Percentiles rank a stretch among this genome's conserved stretches.
These are phyloP conservation scores for Pseudomyrmex gracilis DNA, from an alignment of 1,140 invertebrate species.

Conservation along the genomic window DNA sequence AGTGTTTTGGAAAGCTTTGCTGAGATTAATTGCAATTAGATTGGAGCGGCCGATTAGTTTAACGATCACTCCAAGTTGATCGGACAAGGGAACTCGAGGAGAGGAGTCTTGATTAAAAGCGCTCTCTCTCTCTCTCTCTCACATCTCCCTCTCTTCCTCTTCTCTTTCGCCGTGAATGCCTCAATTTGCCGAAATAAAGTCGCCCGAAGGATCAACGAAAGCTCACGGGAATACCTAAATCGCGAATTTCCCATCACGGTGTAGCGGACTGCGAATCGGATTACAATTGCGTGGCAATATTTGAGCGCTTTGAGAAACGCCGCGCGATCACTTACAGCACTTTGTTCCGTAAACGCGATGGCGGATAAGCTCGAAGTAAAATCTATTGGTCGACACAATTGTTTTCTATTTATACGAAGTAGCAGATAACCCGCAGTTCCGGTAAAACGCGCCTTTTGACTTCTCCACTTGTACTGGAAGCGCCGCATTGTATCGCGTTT, in stretches of 20 bases:
- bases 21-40: slow-evolving; percentile 61
- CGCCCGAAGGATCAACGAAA: slow-evolving; percentile 8
- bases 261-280: background rate
- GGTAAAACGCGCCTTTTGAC: slow-evolving; percentile 33
- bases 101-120: slow-evolving; percentile 3
- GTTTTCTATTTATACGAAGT: slow-evolving; percentile 22
- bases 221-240: slow-evolving; percentile 41
- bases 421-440: background rate
- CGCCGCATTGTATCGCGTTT: slow-evolving; percentile 47
- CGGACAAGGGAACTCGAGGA: background rate
- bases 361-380: background rate
- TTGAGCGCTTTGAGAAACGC: background rate
- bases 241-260: background rate
- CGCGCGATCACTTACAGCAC: background rate
- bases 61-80: slow-evolving; percentile 55
- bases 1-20: slow-evolving; percentile 49
- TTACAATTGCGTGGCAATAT: background rate
- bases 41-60: slow-evolving; percentile 30
- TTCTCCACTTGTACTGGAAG: background rate
- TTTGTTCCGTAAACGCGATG: background rate
- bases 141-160: too few relatives aligned
- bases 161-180: slow-evolving; percentile 5
- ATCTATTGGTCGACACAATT: slow-evolving; percentile 23
- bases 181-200: slow-evolving; percentile 56
- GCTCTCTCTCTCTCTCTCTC: too few relatives aligned